Percentiles rank a stretch among this genome's conserved stretches.
These are phyloP conservation scores for Caprella mutica DNA, from an alignment of 2,888 invertebrate species.

Conservation along the genomic window DNA sequence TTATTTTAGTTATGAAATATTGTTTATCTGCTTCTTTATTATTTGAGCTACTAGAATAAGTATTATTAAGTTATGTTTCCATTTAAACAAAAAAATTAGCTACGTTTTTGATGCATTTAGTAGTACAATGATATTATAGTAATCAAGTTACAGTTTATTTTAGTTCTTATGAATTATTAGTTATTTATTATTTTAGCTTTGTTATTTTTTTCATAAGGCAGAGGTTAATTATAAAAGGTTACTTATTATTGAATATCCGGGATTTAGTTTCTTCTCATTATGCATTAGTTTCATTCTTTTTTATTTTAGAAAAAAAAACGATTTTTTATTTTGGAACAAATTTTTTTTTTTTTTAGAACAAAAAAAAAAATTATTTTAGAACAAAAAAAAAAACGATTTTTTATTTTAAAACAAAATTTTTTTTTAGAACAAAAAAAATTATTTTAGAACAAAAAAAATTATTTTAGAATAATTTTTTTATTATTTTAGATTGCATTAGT, in stretches of 20 bases:
- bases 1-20: too few species aligned
- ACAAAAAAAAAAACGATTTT: background rate
- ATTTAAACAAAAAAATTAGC: background rate
- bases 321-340: background rate
- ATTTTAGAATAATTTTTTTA: background rate
- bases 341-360: background rate
- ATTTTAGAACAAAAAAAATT: background rate
- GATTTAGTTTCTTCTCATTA: background rate
- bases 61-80: background rate
- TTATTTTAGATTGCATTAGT: background rate
- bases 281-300: background rate
- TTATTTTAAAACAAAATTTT: background rate
- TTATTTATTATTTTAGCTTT: background rate
- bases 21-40: background rate
- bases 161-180: background rate
- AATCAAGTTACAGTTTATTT: background rate
- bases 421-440: background rate
- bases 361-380: slow-evolving; percentile 9
- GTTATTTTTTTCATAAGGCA: background rate
- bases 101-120: background rate
- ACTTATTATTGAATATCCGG: background rate
- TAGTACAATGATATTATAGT: background rate
- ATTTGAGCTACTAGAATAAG: background rate
- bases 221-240: background rate
- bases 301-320: background rate